These are phyloP conservation scores for Epinephelus malabaricus DNA, from an alignment of 2,797 vertebrate species.

Conservation along the genomic window DNA sequence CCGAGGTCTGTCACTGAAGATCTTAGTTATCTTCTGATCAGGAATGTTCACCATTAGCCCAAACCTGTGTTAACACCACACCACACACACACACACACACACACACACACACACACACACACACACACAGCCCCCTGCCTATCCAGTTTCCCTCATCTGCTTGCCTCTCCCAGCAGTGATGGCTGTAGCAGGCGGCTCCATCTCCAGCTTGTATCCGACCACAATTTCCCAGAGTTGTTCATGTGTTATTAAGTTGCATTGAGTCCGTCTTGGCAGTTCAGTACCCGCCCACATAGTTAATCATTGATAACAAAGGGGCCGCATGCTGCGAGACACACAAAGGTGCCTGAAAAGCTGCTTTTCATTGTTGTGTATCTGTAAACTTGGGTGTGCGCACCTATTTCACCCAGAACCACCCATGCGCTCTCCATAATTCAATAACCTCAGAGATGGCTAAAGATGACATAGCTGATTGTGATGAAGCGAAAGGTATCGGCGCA, in stretches of 20 bases:
- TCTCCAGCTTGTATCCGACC: not conserved
- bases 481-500: not conserved
- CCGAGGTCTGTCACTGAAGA: too few relatives aligned
- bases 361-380: not conserved
- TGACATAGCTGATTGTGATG: not conserved
- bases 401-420: not conserved
- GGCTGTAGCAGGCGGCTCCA: slow-evolving; percentile 4
- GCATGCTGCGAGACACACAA: slow-evolving; percentile 41
- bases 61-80: not conserved
- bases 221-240: slow-evolving; percentile 8
- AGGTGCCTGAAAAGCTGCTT: slow-evolving; percentile 22
- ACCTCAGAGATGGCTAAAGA: fast-evolving
- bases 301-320: slow-evolving; percentile 63
- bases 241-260: slow-evolving; percentile 41
- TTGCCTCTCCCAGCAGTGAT: not conserved
- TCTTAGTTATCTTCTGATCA: not conserved
- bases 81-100: not conserved
- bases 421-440: not conserved
- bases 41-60: not conserved
- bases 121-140: not conserved
- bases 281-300: slow-evolving; percentile 60
- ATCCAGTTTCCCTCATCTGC: not conserved
- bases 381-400: slow-evolving; percentile 8
- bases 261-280: not conserved
- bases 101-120: slow-evolving; percentile 6